Conservation (phyloP, 2,888 invertebrate species). For the Polyommatus iphigenia region DNA sequence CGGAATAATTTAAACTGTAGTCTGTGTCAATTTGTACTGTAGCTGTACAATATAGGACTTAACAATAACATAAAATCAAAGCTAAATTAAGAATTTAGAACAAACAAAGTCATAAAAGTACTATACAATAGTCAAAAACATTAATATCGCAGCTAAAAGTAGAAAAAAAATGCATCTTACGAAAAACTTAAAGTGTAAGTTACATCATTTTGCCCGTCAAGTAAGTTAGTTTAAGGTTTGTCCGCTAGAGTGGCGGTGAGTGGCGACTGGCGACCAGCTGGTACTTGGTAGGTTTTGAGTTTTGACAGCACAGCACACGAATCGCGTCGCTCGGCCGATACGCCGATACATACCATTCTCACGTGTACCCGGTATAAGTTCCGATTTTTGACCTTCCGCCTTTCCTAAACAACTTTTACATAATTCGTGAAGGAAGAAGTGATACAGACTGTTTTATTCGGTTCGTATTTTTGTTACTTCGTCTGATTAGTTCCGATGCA, state of each 20-base stretch:
- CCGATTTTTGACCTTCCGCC: conserved; percentile 60
- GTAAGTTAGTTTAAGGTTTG: conserved; percentile 66
- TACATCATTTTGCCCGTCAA: conserved; percentile 47
- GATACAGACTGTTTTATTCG: conserved; percentile 42
- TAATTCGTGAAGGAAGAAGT: conserved; percentile 54
- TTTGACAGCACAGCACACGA: conserved; percentile 67
- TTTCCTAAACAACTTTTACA: conserved; percentile 55
- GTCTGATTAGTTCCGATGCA: conserved; percentile 55
- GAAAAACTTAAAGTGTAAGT: conserved; percentile 38
- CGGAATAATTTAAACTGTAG: too few relatives aligned
- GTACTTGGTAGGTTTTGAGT: conserved; percentile 49
- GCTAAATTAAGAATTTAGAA: too few relatives aligned
- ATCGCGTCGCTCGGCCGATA: conserved; percentile 56
- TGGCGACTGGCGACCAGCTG: conserved; percentile 59
- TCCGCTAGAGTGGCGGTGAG: conserved; percentile 69
- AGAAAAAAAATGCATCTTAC: background rate
- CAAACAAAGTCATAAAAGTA: background rate
- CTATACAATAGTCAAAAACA: background rate
- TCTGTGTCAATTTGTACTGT: too few relatives aligned
- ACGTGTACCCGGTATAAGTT: conserved; percentile 61
- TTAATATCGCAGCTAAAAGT: background rate
- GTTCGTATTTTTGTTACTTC: conserved; percentile 51
- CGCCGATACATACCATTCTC: conserved; percentile 50
- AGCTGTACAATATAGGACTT: too few relatives aligned
- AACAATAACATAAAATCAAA: too few relatives aligned